Evolutionary conservation across 2,888 invertebrate species (phyloP).

Genomic region (Gisinianus flammeolus): DNA sequence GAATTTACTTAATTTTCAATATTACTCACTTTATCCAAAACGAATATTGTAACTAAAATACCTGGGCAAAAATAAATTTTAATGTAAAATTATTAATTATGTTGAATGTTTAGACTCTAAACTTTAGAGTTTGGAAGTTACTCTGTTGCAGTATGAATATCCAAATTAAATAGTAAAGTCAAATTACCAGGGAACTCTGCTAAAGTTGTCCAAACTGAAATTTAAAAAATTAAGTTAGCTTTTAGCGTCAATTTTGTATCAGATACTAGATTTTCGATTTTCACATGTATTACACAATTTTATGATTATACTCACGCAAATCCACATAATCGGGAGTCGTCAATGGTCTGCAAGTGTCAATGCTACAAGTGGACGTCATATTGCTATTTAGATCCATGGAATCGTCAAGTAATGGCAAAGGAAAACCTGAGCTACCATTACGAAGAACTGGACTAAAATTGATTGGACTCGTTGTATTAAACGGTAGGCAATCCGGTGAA

Average conservation of each 20-base stretch:
- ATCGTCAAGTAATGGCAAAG: neutral
- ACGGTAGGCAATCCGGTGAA: conserved; percentile 17
- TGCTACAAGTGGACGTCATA: conserved; percentile 62
- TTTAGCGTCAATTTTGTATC: neutral
- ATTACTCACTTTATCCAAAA: conserved; percentile 73
- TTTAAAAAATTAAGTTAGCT: neutral
- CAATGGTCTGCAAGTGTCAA: conserved; percentile 73
- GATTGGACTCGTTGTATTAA: neutral
- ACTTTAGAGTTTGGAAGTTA: no score
- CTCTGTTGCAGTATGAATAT: no score
- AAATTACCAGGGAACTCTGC: conserved; percentile 87
- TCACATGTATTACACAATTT: no score
- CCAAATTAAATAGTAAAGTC: neutral
- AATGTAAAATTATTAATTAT: no score
- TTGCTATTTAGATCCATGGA: neutral
- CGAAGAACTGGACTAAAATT: neutral
- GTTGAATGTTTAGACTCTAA: no score
- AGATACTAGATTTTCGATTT: neutral
- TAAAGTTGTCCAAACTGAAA: conserved; percentile 80
- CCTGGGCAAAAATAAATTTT: no score
- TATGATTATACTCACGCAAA: conserved; percentile 64
- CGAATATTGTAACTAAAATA: conserved; percentile 84
- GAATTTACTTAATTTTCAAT: neutral
- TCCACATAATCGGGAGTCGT: conserved; percentile 90
- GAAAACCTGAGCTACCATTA: neutral